Conservation (phyloP, 1,140 invertebrate genomes). For the Brachionus koreanus region DNA sequence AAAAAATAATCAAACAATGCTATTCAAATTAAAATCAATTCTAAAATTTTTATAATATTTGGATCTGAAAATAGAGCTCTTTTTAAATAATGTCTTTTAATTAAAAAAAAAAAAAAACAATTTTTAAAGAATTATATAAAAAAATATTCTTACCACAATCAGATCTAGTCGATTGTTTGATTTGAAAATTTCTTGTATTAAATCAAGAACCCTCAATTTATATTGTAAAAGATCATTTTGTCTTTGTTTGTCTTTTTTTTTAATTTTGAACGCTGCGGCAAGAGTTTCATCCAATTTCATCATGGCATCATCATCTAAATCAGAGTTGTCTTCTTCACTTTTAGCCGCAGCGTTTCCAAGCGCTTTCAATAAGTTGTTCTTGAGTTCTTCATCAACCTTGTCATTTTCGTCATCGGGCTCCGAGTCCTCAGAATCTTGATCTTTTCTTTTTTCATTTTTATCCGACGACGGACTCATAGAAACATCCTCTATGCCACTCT, state of each 20-base stretch:
- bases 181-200: conserved; percentile 18
- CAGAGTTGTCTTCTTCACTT: background rate
- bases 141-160: background rate
- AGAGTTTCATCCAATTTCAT: conserved; percentile 34
- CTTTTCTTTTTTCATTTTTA: conserved; percentile 4
- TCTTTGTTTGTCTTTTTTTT: conserved; percentile 41
- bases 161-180: conserved; percentile 13
- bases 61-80: no score
- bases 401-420: background rate
- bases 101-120: background rate
- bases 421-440: background rate
- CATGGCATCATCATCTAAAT: conserved; percentile 44
- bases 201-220: conserved; percentile 11
- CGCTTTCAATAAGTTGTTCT: background rate
- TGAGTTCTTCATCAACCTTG: background rate
- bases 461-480: conserved; percentile 30
- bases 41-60: no score
- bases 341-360: background rate
- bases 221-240: conserved; percentile 29
- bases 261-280: conserved; percentile 31
- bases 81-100: no score
- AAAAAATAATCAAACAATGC: no score
- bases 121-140: background rate
- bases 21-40: no score
- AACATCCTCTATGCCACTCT: conserved; percentile 22